A percentile compares a stretch with the other conserved stretches of the same genome.
These are phyloP conservation scores for Cantharis flavilabris DNA, from an alignment of 2,888 invertebrate species.

Conservation along the genomic window DNA sequence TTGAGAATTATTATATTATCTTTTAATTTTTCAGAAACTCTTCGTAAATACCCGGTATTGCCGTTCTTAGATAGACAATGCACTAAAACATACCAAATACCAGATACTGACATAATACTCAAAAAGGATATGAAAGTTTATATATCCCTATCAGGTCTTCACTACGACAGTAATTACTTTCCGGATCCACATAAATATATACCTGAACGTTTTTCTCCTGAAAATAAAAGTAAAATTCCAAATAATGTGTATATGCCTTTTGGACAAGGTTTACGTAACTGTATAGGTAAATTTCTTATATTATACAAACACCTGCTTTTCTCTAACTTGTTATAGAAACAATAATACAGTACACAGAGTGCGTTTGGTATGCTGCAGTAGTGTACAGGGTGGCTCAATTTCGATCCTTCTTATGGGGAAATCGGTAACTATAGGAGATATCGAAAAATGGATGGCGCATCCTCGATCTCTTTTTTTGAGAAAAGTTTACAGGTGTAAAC, in stretches of 20 bases:
- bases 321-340: too few species aligned
- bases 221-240: conserved; percentile 28
- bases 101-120: conserved; percentile 39
- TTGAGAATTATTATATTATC: not conserved
- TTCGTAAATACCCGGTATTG: conserved; percentile 53
- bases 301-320: too few species aligned
- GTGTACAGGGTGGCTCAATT: too few species aligned
- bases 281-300: conserved; percentile 19
- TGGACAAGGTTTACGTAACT: conserved; percentile 23
- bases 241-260: conserved; percentile 14
- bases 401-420: too few species aligned
- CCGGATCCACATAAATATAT: conserved; percentile 52
- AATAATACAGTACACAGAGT: too few species aligned
- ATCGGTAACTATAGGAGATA: too few species aligned
- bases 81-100: conserved; percentile 42
- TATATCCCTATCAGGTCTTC: conserved; percentile 48
- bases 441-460: too few species aligned
- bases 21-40: conserved; percentile 48
- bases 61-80: conserved; percentile 45
- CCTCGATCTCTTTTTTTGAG: too few species aligned
- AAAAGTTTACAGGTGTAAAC: too few species aligned
- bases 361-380: too few species aligned
- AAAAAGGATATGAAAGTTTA: conserved; percentile 49
- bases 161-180: conserved; percentile 49
- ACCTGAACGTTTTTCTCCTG: conserved; percentile 50